Conservation (phyloP, 2,888 invertebrate genomes). For the Lasioglossum vierecki region DNA sequence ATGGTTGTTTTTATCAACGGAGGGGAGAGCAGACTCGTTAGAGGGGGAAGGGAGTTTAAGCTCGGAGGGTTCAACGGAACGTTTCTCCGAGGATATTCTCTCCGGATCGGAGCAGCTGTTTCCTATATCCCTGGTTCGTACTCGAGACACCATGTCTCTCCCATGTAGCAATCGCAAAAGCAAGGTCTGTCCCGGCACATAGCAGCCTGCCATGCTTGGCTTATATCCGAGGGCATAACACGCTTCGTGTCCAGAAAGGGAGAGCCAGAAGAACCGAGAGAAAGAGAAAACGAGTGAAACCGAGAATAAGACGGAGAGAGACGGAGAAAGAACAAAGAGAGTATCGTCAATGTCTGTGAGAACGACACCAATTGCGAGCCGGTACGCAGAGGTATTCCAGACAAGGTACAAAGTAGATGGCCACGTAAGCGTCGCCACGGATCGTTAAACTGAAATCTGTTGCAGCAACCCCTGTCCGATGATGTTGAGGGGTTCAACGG, state of each 20-base stretch:
- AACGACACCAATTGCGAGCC: conserved; percentile 60
- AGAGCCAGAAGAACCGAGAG: conserved; percentile 34
- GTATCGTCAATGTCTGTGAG: conserved; percentile 56
- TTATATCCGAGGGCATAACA: conserved; percentile 39
- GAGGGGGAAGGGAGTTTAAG: not conserved
- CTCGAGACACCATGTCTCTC: not conserved
- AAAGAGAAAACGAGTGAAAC: conserved; percentile 17
- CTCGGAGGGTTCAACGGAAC: not conserved
- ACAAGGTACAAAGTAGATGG: conserved; percentile 56
- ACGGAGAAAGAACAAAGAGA: conserved; percentile 54
- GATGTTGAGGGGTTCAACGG: conserved; percentile 49
- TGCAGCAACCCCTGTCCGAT: conserved; percentile 57
- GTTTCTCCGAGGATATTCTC: conserved; percentile 22
- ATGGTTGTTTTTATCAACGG: not conserved
- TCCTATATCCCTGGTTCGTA: conserved; percentile 23
- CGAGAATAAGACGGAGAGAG: not conserved
- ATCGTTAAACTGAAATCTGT: conserved; percentile 64
- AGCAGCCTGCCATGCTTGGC: conserved; percentile 14
- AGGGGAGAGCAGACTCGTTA: not conserved
- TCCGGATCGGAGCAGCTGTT: conserved; percentile 35
- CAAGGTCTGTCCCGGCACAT: conserved; percentile 12
- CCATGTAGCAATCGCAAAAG: conserved; percentile 36
- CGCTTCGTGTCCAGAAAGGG: conserved; percentile 32
- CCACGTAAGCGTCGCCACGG: conserved; percentile 62
- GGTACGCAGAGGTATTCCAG: conserved; percentile 51